Evolutionary conservation across 2,888 invertebrate species (phyloP), one percentile per base, ranked within the genome.

Genomic region (Druceiella hillmani): DNA sequence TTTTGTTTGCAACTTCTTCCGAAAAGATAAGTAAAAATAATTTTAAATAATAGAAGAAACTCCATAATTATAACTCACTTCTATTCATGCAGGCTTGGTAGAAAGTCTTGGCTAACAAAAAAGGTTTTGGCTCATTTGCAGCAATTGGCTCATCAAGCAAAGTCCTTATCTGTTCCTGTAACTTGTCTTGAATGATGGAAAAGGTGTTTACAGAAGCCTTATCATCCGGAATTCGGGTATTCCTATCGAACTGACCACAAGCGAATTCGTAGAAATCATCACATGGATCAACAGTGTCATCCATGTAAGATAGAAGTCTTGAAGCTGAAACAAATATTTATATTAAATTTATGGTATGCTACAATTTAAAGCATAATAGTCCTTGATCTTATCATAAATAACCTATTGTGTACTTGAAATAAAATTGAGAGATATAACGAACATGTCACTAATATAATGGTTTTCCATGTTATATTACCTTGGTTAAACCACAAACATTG

Each of bases 61-160:
- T n/a, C n/a, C n/a, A n/a, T n/a, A n/a, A n/a, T n/a, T n/a, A n/a
- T n/a, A n/a, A 74, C 81, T 80, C 67, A 89, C 89, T 79, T 64
- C 83, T 81, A 58, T 93, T 89, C 81, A 92, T 87, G 64, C 94
- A 94, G 33, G 90, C 81, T 53, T 78, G 78, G 69, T 89, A 94
- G 43, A 93, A 67, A 13, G 81, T 79, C 60, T 91, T 91, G 10
- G 87, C 86, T 40, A 90, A 76, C 36, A 66, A 73, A 57, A 88
- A 85, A 0, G 87, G 83, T 48, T 75, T 76, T 0, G 82, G 79
- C 48, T 85, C 85, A 10, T 74, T 62, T 1, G 67, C 61, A 1
- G 46, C 46, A 3, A 76, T 62, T 1, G 81, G 78, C 49, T 81
- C 81, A 47, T 85, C 85, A 27, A 87, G 75, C 50, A 85, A 75